phyloP scores from a whole-genome alignment of 2,113 vertebrate species.

The Silurus asotus region DNA sequence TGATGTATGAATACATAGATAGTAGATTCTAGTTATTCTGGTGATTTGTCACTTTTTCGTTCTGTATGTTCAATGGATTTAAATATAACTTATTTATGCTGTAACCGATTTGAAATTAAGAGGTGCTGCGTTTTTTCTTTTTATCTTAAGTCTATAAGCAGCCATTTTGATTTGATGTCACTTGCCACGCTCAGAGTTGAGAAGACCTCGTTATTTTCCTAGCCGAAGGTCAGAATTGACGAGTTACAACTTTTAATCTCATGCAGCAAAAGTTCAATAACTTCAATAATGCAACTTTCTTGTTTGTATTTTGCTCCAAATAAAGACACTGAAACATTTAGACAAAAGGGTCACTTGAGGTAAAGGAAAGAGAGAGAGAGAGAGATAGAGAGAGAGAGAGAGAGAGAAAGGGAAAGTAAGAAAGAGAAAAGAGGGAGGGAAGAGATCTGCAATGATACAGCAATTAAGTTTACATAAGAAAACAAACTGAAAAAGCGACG shows the following conservation, averaged over 20 bases:
- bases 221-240: background rate
- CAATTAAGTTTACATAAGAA: conserved; percentile 42
- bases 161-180: background rate
- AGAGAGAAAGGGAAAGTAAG: background rate
- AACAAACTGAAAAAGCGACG: conserved; percentile 26
- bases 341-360: background rate
- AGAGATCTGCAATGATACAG: conserved; percentile 29
- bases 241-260: background rate
- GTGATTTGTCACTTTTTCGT: too few relatives aligned
- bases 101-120: too few relatives aligned
- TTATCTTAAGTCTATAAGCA: background rate
- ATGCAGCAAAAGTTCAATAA: background rate
- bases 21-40: too few relatives aligned
- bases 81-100: too few relatives aligned
- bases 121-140: too few relatives aligned
- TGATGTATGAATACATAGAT: too few relatives aligned
- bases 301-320: background rate
- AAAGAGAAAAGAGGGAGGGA: conserved; percentile 42
- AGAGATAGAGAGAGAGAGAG: conserved; percentile 41
- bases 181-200: background rate
- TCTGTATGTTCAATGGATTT: too few relatives aligned
- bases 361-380: background rate
- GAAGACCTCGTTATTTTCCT: background rate
- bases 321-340: background rate
- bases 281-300: background rate